A percentile compares a stretch with the other conserved stretches of the same genome.
Evolutionary conservation across 2,888 invertebrate species (phyloP).

Genomic region (Leucophenga maculata): DNA sequence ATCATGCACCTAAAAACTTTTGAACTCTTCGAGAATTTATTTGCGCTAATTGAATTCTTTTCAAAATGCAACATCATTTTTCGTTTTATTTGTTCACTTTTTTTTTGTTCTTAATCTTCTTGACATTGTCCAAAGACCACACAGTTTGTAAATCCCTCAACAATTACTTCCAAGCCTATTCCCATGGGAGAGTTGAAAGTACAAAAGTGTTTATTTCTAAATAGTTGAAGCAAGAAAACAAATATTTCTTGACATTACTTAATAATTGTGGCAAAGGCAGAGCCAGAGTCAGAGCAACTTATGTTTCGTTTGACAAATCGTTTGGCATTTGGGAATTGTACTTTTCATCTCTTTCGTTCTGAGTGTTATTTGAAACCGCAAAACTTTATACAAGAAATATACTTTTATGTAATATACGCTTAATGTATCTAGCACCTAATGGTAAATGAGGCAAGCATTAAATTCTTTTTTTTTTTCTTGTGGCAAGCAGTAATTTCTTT

Average conservation of each 20-base stretch:
- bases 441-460: too few relatives aligned
- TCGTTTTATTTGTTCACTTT: too few relatives aligned
- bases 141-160: not conserved
- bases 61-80: too few relatives aligned
- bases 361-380: constrained; percentile 9
- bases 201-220: not conserved
- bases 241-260: constrained; percentile 5
- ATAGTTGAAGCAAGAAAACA: not conserved
- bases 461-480: too few relatives aligned
- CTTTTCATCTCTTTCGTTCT: not conserved
- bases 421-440: too few relatives aligned
- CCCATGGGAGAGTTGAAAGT: too few relatives aligned
- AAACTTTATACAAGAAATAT: not conserved
- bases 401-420: too few relatives aligned
- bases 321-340: not conserved
- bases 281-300: not conserved
- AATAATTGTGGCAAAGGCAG: not conserved
- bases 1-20: too few relatives aligned
- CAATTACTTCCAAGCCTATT: not conserved
- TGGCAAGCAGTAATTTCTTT: too few relatives aligned
- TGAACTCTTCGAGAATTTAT: too few relatives aligned
- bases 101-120: too few relatives aligned
- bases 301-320: constrained; percentile 8
- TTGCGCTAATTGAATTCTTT: too few relatives aligned
- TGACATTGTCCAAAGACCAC: not conserved